phyloP scores from a whole-genome alignment of 2,797 vertebrate species.

The Sebastiscus albofasciatus region DNA sequence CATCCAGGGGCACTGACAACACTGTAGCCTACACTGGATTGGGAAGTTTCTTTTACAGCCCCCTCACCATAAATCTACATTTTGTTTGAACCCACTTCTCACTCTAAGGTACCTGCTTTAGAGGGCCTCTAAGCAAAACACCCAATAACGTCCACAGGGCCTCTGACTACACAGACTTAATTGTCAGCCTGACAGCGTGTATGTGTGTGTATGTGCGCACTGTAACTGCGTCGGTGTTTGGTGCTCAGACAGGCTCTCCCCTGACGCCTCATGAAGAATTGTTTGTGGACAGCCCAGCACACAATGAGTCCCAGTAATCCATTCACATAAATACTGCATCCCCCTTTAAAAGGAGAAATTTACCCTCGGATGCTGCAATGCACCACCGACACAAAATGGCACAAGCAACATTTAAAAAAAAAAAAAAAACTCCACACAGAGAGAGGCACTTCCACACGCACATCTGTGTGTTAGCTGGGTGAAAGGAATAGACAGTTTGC shows the following conservation, averaged over 20 bases:
- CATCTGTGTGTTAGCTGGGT: neutral
- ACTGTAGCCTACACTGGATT: neutral
- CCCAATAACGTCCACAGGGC: slow-evolving; percentile 18
- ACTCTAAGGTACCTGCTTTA: slow-evolving; percentile 4
- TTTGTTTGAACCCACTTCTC: slow-evolving; percentile 19
- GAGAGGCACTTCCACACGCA: neutral
- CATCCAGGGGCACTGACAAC: slow-evolving; percentile 18
- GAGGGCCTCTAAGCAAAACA: slow-evolving; percentile 15
- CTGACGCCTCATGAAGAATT: slow-evolving; percentile 50
- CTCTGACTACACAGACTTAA: slow-evolving; percentile 36
- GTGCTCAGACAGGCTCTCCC: slow-evolving; percentile 39
- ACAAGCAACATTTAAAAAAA: neutral
- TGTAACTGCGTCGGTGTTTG: slow-evolving; percentile 10
- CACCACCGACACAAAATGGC: slow-evolving; percentile 45
- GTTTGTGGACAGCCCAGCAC: slow-evolving; percentile 54
- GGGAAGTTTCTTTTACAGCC: neutral
- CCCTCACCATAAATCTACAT: neutral
- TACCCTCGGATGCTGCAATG: slow-evolving; percentile 55
- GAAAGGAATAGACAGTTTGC: neutral
- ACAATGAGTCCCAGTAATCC: slow-evolving; percentile 65
- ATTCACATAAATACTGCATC: slow-evolving; percentile 71
- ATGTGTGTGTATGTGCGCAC: neutral
- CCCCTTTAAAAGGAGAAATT: slow-evolving; percentile 41
- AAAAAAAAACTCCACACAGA: neutral
- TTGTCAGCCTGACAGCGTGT: slow-evolving; percentile 33